A percentile compares a stretch with the other conserved stretches of the same genome.
These are phyloP conservation scores for Yasuhikotakia modesta DNA, from an alignment of 2,797 vertebrate genomes.

Conservation along the genomic window DNA sequence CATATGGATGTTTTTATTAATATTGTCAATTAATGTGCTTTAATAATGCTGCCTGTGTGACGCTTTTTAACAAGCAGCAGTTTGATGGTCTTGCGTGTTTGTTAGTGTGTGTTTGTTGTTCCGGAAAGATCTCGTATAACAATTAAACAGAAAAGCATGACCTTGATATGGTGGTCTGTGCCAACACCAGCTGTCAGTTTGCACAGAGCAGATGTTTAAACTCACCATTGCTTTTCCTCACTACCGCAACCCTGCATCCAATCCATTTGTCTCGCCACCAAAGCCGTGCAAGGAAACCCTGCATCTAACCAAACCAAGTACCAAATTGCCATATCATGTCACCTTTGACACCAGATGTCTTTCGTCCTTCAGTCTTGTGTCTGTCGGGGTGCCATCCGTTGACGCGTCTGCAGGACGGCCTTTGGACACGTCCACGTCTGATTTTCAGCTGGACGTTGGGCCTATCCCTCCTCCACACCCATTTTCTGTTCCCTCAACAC, in stretches of 20 bases:
- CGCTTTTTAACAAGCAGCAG: neutral
- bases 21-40: slow-evolving; percentile 1
- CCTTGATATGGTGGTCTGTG: neutral
- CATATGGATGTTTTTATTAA: too few relatives aligned
- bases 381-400: slow-evolving; percentile 27
- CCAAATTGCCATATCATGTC: slow-evolving; percentile 1
- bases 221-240: slow-evolving; percentile 10
- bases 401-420: slow-evolving; percentile 33
- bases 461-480: slow-evolving; percentile 78
- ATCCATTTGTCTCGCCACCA: slow-evolving; percentile 36
- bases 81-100: neutral
- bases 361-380: slow-evolving; percentile 71
- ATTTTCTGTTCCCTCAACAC: slow-evolving; percentile 64
- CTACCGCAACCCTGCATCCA: slow-evolving; percentile 32
- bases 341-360: slow-evolving; percentile 68
- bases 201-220: slow-evolving; percentile 22
- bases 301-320: slow-evolving; percentile 18
- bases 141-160: slow-evolving; percentile 6
- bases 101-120: neutral
- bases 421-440: slow-evolving; percentile 45
- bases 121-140: neutral
- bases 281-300: slow-evolving; percentile 21
- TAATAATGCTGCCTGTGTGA: slow-evolving; percentile 1
- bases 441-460: slow-evolving; percentile 66
- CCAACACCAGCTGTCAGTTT: slow-evolving; percentile 26